Conservation (phyloP, 37 sponge, comb jelly and placozoan species). For the Geodia barretti region DNA sequence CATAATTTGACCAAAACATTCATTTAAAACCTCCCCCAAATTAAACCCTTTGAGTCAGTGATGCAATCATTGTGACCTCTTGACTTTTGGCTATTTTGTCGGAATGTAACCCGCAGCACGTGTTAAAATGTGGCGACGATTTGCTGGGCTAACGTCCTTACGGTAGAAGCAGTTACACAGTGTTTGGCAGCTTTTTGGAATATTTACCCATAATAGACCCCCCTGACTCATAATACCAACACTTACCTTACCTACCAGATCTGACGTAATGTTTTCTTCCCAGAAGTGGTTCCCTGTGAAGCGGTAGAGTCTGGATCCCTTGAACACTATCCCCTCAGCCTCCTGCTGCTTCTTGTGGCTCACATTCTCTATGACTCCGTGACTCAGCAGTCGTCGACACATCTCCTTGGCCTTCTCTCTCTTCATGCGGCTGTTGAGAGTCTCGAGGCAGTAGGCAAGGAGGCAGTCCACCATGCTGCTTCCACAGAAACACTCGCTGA, state of each 20-base stretch:
- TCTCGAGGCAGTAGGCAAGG: background rate
- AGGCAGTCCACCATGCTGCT: background rate
- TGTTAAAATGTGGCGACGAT: too few relatives aligned
- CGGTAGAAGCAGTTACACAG: too few relatives aligned
- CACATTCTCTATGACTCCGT: background rate
- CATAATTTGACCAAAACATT: too few relatives aligned
- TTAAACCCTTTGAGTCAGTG: too few relatives aligned
- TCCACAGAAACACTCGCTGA: background rate
- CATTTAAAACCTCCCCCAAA: too few relatives aligned
- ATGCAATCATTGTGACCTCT: too few relatives aligned
- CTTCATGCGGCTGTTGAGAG: background rate
- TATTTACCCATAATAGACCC: too few relatives aligned
- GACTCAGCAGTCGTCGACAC: background rate
- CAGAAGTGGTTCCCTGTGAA: background rate
- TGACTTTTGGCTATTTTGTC: too few relatives aligned
- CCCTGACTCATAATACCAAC: too few relatives aligned
- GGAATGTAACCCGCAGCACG: too few relatives aligned
- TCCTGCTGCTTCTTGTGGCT: background rate
- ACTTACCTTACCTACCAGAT: background rate
- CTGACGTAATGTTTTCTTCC: background rate
- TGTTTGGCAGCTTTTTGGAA: too few relatives aligned
- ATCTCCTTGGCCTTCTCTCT: background rate
- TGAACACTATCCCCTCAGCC: background rate
- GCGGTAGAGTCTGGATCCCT: background rate
- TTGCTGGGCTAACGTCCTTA: too few relatives aligned